Conservation (phyloP, 2,797 vertebrate genomes). For the Semotilus atromaculatus region DNA sequence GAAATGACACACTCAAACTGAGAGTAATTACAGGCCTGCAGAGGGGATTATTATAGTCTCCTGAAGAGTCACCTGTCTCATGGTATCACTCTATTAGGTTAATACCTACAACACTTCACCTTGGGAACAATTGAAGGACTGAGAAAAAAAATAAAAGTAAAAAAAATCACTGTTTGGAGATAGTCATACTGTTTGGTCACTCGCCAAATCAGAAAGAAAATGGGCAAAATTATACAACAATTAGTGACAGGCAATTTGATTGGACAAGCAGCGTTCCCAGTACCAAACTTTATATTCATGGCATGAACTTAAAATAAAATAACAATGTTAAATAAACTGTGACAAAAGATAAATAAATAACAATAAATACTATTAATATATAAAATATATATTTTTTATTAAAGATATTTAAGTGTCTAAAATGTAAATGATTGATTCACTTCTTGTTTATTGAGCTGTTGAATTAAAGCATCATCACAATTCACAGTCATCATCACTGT, state of each 20-base stretch:
- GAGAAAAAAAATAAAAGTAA: not conserved
- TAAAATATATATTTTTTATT: not conserved
- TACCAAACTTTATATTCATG: not conserved
- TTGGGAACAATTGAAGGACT: slow-evolving; percentile 4
- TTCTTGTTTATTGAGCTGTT: not conserved
- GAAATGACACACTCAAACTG: slow-evolving; percentile 68
- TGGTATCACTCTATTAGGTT: slow-evolving; percentile 37
- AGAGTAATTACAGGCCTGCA: slow-evolving; percentile 61
- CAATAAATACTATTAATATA: not conserved
- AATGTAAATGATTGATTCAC: not conserved
- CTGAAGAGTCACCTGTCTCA: slow-evolving; percentile 49
- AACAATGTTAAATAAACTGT: not conserved
- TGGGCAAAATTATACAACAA: not conserved
- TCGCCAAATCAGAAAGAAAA: not conserved
- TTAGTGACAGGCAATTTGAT: not conserved
- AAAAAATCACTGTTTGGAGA: not conserved
- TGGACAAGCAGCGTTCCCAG: not conserved
- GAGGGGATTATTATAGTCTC: slow-evolving; percentile 63
- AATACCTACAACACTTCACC: slow-evolving; percentile 2
- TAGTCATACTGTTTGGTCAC: not conserved
- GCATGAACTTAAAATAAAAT: not conserved
- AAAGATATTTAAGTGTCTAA: not conserved
- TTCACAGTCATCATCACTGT: no score
- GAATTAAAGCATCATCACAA: not conserved
- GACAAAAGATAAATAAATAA: not conserved